Evolutionary conservation across 92 coral and sea anemone genomes (phyloP).

Genomic region (Scolanthus callimorphus): DNA sequence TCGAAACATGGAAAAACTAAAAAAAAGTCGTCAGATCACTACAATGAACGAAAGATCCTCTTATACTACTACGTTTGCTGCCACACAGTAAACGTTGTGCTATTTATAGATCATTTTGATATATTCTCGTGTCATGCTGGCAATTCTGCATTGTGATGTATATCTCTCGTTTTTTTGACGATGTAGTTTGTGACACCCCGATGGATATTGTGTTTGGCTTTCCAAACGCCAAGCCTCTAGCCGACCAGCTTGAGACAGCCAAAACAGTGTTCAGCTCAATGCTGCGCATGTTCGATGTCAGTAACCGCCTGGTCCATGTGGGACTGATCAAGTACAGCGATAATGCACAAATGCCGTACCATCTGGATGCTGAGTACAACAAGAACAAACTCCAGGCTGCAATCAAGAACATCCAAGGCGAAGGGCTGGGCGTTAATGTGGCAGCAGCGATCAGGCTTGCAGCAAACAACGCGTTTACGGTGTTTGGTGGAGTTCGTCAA

Average conservation of each 20-base stretch:
- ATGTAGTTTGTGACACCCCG: conserved; percentile 53
- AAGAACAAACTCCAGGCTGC: conserved; percentile 12
- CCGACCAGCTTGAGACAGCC: conserved; percentile 14
- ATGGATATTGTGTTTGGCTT: conserved; percentile 73
- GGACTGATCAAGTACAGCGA: conserved; percentile 57
- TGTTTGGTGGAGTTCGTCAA: conserved; percentile 87
- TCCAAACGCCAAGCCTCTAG: conserved; percentile 51
- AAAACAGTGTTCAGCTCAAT: conserved; percentile 33
- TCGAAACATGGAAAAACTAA: too few relatives aligned
- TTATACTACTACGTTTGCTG: too few relatives aligned
- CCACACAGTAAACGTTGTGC: too few relatives aligned
- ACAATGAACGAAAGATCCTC: too few relatives aligned
- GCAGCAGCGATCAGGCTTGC: conserved; percentile 65
- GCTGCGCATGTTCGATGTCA: conserved; percentile 33
- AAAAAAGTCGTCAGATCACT: too few relatives aligned
- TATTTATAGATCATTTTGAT: too few relatives aligned
- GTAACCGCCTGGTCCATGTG: conserved; percentile 43
- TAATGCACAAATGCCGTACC: conserved; percentile 35
- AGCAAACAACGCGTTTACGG: conserved; percentile 59
- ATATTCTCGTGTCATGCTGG: too few relatives aligned
- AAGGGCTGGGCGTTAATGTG: conserved; percentile 44
- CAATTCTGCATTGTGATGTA: too few relatives aligned
- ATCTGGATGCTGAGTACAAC: conserved; percentile 33
- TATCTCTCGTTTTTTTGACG: too few relatives aligned
- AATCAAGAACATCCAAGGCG: conserved; percentile 19